Evolutionary conservation across 2,888 invertebrate species (phyloP).

Genomic region (Molorchus minor): DNA sequence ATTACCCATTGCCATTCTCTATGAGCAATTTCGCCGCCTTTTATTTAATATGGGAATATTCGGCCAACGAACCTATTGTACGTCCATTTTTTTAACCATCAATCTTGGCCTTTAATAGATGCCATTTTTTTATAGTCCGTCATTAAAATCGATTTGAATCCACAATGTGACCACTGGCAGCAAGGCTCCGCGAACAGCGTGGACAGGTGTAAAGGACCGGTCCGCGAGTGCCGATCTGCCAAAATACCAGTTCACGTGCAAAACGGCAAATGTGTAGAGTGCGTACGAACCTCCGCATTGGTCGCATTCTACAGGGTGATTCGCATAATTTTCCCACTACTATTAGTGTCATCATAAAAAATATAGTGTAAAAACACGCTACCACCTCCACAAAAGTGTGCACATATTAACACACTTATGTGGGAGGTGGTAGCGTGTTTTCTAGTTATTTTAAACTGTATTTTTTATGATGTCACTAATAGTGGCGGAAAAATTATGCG

Average conservation of each 20-base stretch:
- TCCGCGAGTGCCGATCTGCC: constrained; percentile 46
- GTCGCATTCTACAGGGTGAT: constrained; percentile 5
- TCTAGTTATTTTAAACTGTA: too few relatives aligned
- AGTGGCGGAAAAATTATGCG: too few relatives aligned
- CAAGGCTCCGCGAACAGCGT: constrained; percentile 11
- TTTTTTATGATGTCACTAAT: too few relatives aligned
- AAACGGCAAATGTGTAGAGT: constrained; percentile 14
- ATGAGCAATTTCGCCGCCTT: too few relatives aligned
- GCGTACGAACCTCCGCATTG: constrained; percentile 11
- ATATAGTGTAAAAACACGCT: too few relatives aligned
- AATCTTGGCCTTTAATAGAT: not conserved
- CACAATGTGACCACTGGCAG: constrained; percentile 11
- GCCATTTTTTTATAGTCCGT: not conserved
- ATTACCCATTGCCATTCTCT: too few relatives aligned
- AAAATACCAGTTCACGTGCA: constrained; percentile 42
- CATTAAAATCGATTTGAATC: constrained; percentile 2
- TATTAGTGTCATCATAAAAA: too few relatives aligned
- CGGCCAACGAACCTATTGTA: constrained; percentile 5
- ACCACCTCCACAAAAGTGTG: too few relatives aligned
- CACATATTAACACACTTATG: too few relatives aligned
- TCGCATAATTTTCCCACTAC: too few relatives aligned
- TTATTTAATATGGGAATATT: too few relatives aligned
- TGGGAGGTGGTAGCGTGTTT: too few relatives aligned
- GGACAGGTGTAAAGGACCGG: constrained; percentile 47
- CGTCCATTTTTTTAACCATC: not conserved